Conservation (phyloP, 2,888 invertebrate genomes). For the Eupithecia subfuscata region DNA sequence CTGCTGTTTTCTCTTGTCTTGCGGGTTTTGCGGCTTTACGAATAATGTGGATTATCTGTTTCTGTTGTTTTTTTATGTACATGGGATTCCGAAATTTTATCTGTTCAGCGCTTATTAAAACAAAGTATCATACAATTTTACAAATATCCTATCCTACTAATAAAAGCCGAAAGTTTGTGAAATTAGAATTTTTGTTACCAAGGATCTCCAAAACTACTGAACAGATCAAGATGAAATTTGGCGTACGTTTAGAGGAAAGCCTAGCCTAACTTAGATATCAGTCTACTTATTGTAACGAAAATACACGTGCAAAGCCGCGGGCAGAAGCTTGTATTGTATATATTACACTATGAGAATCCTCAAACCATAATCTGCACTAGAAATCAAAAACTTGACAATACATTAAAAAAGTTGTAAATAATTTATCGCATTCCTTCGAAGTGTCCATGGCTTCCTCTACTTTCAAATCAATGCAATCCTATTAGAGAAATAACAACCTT, state of each 20-base stretch:
- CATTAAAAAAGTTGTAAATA: background rate
- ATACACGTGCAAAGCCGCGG: too few relatives aligned
- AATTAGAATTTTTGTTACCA: too few relatives aligned
- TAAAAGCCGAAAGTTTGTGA: too few relatives aligned
- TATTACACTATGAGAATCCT: background rate
- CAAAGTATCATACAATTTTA: too few relatives aligned
- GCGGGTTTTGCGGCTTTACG: background rate
- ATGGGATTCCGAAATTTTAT: background rate
- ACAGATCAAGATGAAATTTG: too few relatives aligned
- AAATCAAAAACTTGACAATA: background rate
- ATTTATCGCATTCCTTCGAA: background rate
- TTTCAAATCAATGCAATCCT: background rate
- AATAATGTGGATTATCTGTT: background rate
- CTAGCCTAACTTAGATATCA: too few relatives aligned
- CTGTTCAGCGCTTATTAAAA: background rate
- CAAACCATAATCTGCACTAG: background rate
- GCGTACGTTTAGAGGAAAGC: too few relatives aligned
- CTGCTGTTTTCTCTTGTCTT: background rate
- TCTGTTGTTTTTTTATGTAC: background rate
- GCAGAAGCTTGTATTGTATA: too few relatives aligned
- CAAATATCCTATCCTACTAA: too few relatives aligned
- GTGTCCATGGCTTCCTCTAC: background rate
- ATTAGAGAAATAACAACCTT: background rate
- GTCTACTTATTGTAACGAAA: too few relatives aligned
- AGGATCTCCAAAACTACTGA: too few relatives aligned